These are phyloP conservation scores for Trileptium ribeirensis DNA, from an alignment of 2,888 invertebrate genomes.

Conservation along the genomic window DNA sequence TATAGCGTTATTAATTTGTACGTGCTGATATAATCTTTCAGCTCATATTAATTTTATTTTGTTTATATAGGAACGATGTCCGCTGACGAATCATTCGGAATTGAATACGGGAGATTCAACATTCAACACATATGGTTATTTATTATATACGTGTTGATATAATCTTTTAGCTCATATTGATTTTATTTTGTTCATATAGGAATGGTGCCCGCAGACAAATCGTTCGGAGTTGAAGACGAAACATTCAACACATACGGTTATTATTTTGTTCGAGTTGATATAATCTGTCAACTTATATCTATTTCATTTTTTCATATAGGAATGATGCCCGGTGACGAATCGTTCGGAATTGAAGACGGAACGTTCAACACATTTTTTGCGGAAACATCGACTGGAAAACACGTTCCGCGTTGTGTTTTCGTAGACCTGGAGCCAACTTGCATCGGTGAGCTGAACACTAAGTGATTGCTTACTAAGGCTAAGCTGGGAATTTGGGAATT, in stretches of 20 bases:
- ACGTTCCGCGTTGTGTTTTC: constrained; percentile 86
- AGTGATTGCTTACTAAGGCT: no score
- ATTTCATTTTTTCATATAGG: no score
- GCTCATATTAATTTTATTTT: no score
- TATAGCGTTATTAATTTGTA: no score
- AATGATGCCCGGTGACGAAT: constrained; percentile 53
- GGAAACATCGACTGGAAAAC: constrained; percentile 89
- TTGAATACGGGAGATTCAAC: constrained; percentile 79
- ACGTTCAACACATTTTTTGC: constrained; percentile 73
- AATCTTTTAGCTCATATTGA: no score
- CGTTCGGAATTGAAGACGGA: constrained; percentile 62
- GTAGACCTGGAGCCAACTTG: constrained; percentile 93
- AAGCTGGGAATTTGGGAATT: no score
- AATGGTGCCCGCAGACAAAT: constrained; percentile 53
- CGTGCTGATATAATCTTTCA: no score
- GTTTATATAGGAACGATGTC: constrained; percentile 54
- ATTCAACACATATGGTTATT: no score
- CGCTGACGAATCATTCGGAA: constrained; percentile 53
- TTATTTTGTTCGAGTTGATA: no score
- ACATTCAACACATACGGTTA: constrained; percentile 84
- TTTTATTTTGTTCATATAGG: no score
- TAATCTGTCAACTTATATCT: no score
- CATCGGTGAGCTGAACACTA: constrained; percentile 73
- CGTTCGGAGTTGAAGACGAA: constrained; percentile 62
- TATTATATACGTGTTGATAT: no score